phyloP scores from a whole-genome alignment of 2,797 vertebrate genomes.

The Pipistrellus pipistrellus region DNA sequence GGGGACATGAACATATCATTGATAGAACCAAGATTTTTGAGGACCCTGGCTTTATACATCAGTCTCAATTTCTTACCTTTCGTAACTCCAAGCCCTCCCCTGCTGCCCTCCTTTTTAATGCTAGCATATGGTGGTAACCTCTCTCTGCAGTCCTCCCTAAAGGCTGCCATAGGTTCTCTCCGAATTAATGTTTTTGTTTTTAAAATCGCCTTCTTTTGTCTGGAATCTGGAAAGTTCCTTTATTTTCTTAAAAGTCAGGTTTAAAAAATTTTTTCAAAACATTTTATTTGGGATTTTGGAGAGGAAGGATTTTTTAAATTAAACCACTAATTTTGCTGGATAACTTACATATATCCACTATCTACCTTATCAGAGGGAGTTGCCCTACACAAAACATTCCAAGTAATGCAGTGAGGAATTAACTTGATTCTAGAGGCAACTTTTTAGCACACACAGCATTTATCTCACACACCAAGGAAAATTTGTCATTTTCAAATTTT shows the following conservation, averaged over 20 bases:
- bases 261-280: not conserved
- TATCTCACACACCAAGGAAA: not conserved
- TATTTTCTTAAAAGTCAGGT: not conserved
- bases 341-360: not conserved
- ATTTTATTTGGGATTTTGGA: not conserved
- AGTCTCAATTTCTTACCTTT: not conserved
- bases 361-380: not conserved
- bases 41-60: not conserved
- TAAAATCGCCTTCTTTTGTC: not conserved
- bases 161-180: not conserved
- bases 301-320: slow-evolving; percentile 11
- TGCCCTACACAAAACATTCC: not conserved
- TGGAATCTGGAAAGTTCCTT: not conserved
- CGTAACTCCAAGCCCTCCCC: not conserved
- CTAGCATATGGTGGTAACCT: not conserved
- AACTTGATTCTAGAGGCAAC: not conserved
- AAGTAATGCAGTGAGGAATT: not conserved
- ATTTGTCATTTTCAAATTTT: not conserved
- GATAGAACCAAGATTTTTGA: not conserved
- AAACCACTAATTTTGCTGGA: not conserved
- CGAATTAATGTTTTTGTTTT: not conserved
- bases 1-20: not conserved
- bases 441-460: not conserved
- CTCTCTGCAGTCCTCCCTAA: not conserved
- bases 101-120: not conserved